Percentiles rank a stretch among this genome's conserved stretches.
These are phyloP conservation scores for Crax fasciolata DNA, from an alignment of 2,797 vertebrate genomes.

Conservation along the genomic window DNA sequence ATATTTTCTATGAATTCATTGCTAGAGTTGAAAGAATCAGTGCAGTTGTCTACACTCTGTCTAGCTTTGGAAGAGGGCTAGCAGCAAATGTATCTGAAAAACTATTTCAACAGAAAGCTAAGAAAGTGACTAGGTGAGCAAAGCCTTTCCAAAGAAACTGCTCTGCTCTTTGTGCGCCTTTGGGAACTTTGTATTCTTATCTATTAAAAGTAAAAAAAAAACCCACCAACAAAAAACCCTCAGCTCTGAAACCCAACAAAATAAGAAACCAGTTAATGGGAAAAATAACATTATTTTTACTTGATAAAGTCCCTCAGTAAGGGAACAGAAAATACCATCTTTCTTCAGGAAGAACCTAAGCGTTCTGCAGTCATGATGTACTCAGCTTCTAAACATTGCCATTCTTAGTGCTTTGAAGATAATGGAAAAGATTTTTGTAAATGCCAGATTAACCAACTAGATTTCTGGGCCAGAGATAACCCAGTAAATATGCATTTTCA, in stretches of 20 bases:
- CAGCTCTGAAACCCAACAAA: neutral
- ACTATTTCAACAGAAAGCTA: neutral
- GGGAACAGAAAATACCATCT: neutral
- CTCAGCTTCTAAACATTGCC: neutral
- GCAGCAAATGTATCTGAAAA: neutral
- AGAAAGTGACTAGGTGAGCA: neutral
- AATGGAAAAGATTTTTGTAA: neutral
- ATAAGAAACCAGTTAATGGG: neutral
- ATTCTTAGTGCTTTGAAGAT: neutral
- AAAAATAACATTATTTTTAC: neutral
- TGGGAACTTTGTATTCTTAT: neutral
- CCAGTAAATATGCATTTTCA: neutral
- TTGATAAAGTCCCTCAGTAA: neutral
- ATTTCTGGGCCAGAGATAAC: neutral
- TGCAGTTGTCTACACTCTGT: neutral
- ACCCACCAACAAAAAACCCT: neutral
- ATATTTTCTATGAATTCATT: neutral
- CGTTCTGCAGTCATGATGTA: neutral
- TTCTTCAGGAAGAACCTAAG: neutral
- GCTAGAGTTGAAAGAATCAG: neutral
- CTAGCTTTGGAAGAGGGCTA: neutral
- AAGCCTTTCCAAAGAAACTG: neutral
- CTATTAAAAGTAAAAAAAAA: neutral
- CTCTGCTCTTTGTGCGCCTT: rapidly evolving
- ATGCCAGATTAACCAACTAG: neutral